Evolutionary conservation across 1,140 invertebrate genomes (phyloP), one percentile per base, ranked within the genome.

Genomic region (Agrypnia vestita): DNA sequence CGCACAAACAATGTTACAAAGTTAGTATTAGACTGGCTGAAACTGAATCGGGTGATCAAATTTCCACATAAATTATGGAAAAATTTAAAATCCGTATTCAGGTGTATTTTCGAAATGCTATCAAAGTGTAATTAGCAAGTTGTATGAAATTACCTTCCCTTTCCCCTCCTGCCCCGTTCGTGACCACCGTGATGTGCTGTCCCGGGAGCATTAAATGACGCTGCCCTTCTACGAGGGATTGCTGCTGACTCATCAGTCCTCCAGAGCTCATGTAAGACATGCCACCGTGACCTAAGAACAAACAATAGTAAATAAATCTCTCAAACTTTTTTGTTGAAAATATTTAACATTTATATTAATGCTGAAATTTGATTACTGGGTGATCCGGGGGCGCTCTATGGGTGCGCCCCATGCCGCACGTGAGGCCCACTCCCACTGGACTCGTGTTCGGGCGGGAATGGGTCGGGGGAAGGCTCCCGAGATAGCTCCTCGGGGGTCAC

Each of bases 401-500:
- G 82, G 61, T 80, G 78, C 4, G 62, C 12, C 9, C 73, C 61
- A 56, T 82, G 78, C 11, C 81, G 74, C 12, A 67, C 21, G 15
- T 61, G 44, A 8, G 49, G 17, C 4, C 55, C 43, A 11, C 74
- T 51, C 4, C 12, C 43, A 0, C 67, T 44, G 35, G 43, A 15
- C 0, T 51, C 47, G 10, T 73, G 19, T 88, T 89, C 83, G 82
- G 78, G 82, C 25, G 86, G 85, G 83, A 86, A 88, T 79, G 92
- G 93, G 71, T 93, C 93, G 1, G 95, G 95, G 1, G 95, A 95
- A 72, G 93, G 93, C 91, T 97, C 96, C 84, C 96, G 90, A 19
- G 96, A 80, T 76, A 97, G 87, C 85, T 94, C 96, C 86, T 98
- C 96, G 0, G 96, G 96, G 7, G 96, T 97, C 86, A 96, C 96